Evolutionary conservation across 1,140 invertebrate genomes (phyloP), one percentile per base, ranked within the genome.

Genomic region (Musca vetustissima): DNA sequence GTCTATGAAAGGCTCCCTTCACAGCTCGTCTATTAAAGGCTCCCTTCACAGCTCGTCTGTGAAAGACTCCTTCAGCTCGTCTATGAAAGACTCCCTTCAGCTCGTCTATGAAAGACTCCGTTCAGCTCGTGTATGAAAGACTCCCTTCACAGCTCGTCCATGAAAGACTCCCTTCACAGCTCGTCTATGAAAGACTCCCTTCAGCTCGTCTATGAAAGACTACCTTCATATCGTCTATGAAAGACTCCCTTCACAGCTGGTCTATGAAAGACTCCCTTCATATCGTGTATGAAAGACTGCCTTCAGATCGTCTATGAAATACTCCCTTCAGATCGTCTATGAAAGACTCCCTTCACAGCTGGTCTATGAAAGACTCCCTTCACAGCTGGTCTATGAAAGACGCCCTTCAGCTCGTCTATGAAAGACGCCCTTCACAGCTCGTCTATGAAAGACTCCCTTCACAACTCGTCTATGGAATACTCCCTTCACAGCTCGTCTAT

Each of bases 1-100:
- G 89, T 90, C 74, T 85, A 89, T 0, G 86, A 90, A 92, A 15
- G n/a, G n/a, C n/a, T n/a, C n/a, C n/a, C n/a, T n/a, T n/a, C n/a
- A n/a, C n/a, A n/a, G n/a, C n/a, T n/a, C n/a, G n/a, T n/a, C n/a
- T n/a, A 19, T 25, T 15, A 25, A 3, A 4, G 15, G n/a, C n/a
- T n/a, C n/a, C 28, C 28, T 28, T 28, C 28, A 87, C 90, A 17
- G n/a, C n/a, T n/a, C n/a, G 89, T 90, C 74, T 85, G 89, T 0
- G 86, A 90, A 92, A 15, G n/a, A n/a, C n/a, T n/a, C n/a, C n/a
- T n/a, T n/a, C n/a, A n/a, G n/a, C n/a, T n/a, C n/a, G n/a, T n/a
- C n/a, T n/a, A 19, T 25, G 3, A 25, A 3, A 4, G 15, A 3
- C 28, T 28, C 8, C 28, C n/a, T n/a, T 87, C 90, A 17, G n/a